A percentile compares a stretch with the other conserved stretches of the same genome.
Evolutionary conservation across 2,888 invertebrate genomes (phyloP).

Genomic region (Oligia fasciuncula): DNA sequence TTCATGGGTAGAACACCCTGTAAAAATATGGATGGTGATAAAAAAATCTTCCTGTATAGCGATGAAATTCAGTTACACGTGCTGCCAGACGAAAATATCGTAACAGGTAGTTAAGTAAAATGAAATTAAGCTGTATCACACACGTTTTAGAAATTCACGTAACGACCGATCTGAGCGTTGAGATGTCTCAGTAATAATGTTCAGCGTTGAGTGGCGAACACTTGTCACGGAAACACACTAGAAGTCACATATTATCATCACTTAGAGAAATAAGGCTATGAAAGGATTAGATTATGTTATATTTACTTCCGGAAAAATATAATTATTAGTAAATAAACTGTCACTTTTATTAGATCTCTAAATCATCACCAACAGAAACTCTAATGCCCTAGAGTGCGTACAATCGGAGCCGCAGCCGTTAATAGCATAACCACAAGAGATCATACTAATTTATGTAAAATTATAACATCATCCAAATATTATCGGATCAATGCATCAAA

Average conservation of each 20-base stretch:
- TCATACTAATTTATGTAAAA: conserved; percentile 60
- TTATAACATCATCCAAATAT: conserved; percentile 54
- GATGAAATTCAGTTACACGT: conserved; percentile 3
- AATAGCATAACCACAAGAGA: conserved; percentile 35
- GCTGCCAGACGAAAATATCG: not conserved
- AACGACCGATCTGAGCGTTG: conserved; percentile 20
- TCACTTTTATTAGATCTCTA: not conserved
- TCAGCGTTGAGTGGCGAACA: conserved; percentile 28
- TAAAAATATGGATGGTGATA: no score
- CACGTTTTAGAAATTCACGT: conserved; percentile 56
- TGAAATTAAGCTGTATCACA: conserved; percentile 23
- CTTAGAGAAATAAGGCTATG: not conserved
- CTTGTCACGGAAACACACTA: conserved; percentile 18
- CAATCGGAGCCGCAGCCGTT: conserved; percentile 44
- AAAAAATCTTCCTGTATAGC: not conserved
- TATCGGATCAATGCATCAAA: conserved; percentile 47
- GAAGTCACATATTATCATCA: conserved; percentile 41
- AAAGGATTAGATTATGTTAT: not conserved
- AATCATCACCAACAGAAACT: not conserved
- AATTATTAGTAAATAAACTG: not conserved
- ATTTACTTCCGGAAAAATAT: not conserved
- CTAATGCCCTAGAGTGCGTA: conserved; percentile 16
- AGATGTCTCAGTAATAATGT: conserved; percentile 33
- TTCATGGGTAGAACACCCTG: no score
- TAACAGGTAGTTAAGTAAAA: conserved; percentile 15